Evolutionary conservation across 2,113 vertebrate species (phyloP).

Genomic region (Hassar affinis): DNA sequence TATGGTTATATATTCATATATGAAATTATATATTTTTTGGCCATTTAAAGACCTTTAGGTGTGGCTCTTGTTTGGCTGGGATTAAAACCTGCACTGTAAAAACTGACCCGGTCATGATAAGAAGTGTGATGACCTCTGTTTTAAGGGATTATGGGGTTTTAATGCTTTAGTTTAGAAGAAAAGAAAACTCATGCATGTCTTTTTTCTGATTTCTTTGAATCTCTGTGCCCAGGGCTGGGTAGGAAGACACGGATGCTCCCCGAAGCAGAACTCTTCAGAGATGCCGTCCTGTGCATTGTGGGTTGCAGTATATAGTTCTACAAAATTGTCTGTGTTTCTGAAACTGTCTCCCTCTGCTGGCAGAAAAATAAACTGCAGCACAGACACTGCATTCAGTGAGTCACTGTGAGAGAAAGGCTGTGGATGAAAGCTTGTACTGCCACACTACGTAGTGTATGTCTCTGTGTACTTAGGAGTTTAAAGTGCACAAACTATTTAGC

Average conservation of each 20-base stretch:
- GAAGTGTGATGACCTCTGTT: not conserved
- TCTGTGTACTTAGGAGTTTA: not conserved
- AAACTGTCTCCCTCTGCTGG: conserved; percentile 55
- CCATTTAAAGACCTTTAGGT: not conserved
- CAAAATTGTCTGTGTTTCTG: conserved; percentile 41
- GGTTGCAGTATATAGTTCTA: conserved; percentile 35
- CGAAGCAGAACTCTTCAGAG: conserved; percentile 27
- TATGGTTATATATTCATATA: too few species aligned
- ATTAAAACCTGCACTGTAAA: not conserved
- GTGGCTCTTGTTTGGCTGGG: not conserved
- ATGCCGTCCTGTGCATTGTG: conserved; percentile 40
- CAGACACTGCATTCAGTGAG: conserved; percentile 38
- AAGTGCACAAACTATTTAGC: conserved; percentile 29
- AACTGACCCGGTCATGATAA: not conserved
- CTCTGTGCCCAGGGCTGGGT: conserved; percentile 43
- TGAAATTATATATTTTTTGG: not conserved
- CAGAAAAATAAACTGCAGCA: conserved; percentile 42
- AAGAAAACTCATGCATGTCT: not conserved
- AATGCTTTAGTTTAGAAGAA: not conserved
- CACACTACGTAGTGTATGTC: conserved; percentile 29
- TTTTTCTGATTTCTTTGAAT: not conserved
- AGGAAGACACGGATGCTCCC: conserved; percentile 22
- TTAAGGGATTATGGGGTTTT: not conserved
- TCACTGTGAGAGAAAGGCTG: conserved; percentile 37
- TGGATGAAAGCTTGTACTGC: conserved; percentile 42